Percentiles rank a stretch among this genome's conserved stretches.
Conservation (phyloP, 2,888 invertebrate species). For the Fissipunctia ypsillon region DNA sequence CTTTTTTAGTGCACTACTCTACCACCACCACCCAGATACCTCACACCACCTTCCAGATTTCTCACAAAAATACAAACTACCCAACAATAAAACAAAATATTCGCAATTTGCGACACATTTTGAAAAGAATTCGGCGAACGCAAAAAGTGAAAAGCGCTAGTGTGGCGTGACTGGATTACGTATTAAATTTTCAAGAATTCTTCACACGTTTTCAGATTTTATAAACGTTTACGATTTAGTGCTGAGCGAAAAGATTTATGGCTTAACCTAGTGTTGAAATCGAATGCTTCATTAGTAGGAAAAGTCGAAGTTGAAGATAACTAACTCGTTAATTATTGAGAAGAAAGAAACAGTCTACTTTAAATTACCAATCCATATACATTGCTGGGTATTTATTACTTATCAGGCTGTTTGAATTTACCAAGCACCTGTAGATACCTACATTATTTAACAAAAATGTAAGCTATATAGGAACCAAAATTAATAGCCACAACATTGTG, state of each 20-base stretch:
- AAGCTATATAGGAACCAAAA: not conserved
- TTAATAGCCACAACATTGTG: conserved; percentile 4
- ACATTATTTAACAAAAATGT: not conserved
- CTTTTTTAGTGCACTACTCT: not conserved
- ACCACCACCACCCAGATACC: too few relatives aligned
- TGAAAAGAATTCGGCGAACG: conserved; percentile 15
- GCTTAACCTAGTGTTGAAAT: conserved; percentile 16
- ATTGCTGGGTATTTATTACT: too few relatives aligned
- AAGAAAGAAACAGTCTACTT: not conserved
- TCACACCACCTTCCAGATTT: not conserved
- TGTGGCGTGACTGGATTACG: conserved; percentile 39
- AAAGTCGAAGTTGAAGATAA: conserved; percentile 13
- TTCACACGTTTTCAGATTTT: conserved; percentile 38
- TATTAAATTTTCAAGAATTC: conserved; percentile 47
- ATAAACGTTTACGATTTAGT: conserved; percentile 39
- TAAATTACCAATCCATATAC: not conserved
- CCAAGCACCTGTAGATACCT: not conserved
- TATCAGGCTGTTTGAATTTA: not conserved
- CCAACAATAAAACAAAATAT: conserved; percentile 3
- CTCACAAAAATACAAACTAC: conserved; percentile 13
- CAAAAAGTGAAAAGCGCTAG: conserved; percentile 34
- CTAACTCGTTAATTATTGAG: not conserved
- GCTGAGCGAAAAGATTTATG: conserved; percentile 38
- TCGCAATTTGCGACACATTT: conserved; percentile 30
- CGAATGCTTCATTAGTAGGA: conserved; percentile 8